Conservation (phyloP, 2,797 vertebrate genomes). For the Brachymystax lenok region DNA sequence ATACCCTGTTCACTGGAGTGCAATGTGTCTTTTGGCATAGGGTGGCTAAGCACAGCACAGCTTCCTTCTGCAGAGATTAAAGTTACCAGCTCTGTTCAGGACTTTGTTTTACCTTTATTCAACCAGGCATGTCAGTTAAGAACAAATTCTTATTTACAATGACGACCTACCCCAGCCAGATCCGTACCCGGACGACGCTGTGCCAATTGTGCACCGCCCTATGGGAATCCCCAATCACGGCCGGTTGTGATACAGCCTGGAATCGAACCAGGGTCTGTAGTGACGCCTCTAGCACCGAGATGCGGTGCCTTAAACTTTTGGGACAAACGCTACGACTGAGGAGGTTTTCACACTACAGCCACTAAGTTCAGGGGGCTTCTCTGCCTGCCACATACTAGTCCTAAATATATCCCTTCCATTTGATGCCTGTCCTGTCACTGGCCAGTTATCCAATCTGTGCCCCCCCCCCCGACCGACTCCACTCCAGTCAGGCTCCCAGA, state of each 20-base stretch:
- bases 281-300: too few species aligned
- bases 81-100: constrained; percentile 50
- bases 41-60: constrained; percentile 62
- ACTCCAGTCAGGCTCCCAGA: constrained; percentile 50
- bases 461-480: constrained; percentile 31
- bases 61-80: constrained; percentile 62
- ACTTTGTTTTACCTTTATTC: too few species aligned
- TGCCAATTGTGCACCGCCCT: too few species aligned
- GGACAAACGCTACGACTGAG: constrained; percentile 22
- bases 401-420: constrained; percentile 75
- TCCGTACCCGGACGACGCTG: too few species aligned
- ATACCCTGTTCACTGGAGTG: constrained; percentile 58
- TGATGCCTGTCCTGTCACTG: constrained; percentile 66
- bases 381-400: constrained; percentile 60
- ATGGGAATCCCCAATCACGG: too few species aligned
- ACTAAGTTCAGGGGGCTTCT: constrained; percentile 57
- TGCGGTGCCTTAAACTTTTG: not conserved
- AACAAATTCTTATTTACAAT: too few species aligned
- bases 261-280: too few species aligned
- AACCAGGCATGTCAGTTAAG: too few species aligned
- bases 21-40: constrained; percentile 57
- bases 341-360: constrained; percentile 51
- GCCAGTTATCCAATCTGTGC: constrained; percentile 26
- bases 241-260: too few species aligned
- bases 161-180: too few species aligned